Conservation (phyloP, 2,113 vertebrate species). For the Trochalopteron elliotii region DNA sequence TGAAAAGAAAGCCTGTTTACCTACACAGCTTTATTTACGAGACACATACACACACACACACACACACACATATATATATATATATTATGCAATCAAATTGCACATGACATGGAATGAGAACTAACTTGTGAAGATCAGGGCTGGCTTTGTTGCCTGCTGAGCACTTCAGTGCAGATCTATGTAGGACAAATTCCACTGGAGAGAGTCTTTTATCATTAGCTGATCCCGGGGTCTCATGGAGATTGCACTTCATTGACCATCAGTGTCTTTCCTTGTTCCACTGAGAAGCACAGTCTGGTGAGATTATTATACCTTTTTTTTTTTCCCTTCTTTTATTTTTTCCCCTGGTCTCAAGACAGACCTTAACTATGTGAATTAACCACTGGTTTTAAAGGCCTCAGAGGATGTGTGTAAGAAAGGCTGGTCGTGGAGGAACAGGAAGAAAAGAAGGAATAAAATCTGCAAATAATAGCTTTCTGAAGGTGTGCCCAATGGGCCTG, state of each 20-base stretch:
- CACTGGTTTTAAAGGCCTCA: not conserved
- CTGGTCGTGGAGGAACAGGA: not conserved
- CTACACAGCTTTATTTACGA: accelerated
- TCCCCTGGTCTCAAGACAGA: not conserved
- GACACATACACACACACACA: not conserved
- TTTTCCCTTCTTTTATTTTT: not conserved
- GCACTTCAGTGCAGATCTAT: not conserved
- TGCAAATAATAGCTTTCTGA: not conserved
- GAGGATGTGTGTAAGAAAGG: not conserved
- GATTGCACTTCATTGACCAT: not conserved
- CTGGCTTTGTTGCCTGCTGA: not conserved
- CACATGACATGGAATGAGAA: not conserved
- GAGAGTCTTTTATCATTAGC: not conserved
- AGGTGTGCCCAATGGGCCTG: not conserved
- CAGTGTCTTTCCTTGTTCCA: not conserved
- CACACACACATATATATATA: not conserved
- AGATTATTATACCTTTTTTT: not conserved
- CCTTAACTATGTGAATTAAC: not conserved
- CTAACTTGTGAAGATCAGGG: not conserved
- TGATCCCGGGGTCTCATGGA: not conserved
- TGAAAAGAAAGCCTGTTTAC: not conserved
- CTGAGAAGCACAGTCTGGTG: not conserved
- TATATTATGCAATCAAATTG: not conserved
- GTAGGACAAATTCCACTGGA: not conserved
- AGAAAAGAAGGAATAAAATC: not conserved